Evolutionary conservation across 2,797 vertebrate species (phyloP).

Genomic region (Anableps anableps): DNA sequence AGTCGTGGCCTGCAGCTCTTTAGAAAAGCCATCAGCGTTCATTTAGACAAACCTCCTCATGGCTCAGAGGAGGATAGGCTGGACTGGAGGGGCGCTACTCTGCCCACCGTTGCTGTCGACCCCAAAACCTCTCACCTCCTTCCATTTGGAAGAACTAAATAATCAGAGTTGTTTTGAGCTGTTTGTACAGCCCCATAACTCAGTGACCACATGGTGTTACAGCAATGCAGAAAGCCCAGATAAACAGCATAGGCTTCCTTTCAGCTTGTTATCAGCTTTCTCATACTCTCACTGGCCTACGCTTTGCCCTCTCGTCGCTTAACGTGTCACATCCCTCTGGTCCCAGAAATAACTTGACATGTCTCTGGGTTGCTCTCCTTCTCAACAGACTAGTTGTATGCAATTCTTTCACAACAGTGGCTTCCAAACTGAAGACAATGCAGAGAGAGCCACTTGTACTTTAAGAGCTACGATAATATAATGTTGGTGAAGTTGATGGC

Average conservation of each 20-base stretch:
- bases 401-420: conserved; percentile 34
- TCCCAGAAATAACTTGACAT: conserved; percentile 72
- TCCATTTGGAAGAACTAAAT: conserved; percentile 25
- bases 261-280: conserved; percentile 77
- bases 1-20: conserved; percentile 75
- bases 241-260: conserved; percentile 81
- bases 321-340: conserved; percentile 70
- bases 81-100: conserved; percentile 56
- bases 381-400: conserved; percentile 24
- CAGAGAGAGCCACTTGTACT: conserved; percentile 31
- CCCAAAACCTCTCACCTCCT: conserved; percentile 42
- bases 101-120: conserved; percentile 36
- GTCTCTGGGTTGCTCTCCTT: conserved; percentile 27
- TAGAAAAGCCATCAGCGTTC: conserved; percentile 72
- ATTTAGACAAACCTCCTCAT: conserved; percentile 65
- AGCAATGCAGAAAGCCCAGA: conserved; percentile 70
- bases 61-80: conserved; percentile 62
- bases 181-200: conserved; percentile 71
- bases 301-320: conserved; percentile 53
- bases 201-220: conserved; percentile 48
- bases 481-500: conserved; percentile 33
- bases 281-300: conserved; percentile 65
- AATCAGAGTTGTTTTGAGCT: conserved; percentile 47
- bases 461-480: conserved; percentile 29
- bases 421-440: conserved; percentile 38